Conservation (phyloP, 2,888 invertebrate species). For the Polymixis lichenea region DNA sequence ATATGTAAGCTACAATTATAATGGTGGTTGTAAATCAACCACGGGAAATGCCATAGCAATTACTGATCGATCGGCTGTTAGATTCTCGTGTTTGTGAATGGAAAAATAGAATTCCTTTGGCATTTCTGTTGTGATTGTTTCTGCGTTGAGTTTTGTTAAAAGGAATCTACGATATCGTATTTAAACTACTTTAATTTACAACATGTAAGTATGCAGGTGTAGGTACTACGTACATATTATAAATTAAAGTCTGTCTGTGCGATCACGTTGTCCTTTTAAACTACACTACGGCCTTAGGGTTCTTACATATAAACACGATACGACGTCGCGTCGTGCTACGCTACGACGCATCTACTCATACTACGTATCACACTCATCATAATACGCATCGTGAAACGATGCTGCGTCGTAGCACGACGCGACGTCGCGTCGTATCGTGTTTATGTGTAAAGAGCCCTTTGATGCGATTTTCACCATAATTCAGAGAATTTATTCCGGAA, state of each 20-base stretch:
- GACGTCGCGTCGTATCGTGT: too few species aligned
- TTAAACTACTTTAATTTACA: too few species aligned
- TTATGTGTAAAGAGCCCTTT: not conserved
- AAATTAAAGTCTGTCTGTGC: not conserved
- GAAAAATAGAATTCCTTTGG: constrained; percentile 42
- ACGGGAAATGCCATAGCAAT: constrained; percentile 78
- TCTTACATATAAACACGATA: too few species aligned
- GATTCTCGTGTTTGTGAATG: constrained; percentile 60
- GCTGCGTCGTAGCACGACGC: too few species aligned
- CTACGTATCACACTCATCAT: too few species aligned
- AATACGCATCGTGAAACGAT: too few species aligned
- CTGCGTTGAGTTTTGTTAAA: constrained; percentile 6
- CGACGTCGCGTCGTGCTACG: too few species aligned
- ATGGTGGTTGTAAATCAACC: constrained; percentile 72
- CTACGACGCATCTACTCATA: too few species aligned
- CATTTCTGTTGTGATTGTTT: constrained; percentile 26
- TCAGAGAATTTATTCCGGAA: not conserved
- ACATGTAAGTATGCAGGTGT: too few species aligned
- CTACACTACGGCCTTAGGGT: not conserved
- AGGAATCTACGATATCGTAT: not conserved
- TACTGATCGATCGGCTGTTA: constrained; percentile 75
- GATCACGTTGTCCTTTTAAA: not conserved
- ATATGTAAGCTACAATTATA: constrained; percentile 72
- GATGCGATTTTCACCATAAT: not conserved
- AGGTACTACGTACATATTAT: not conserved